Evolutionary conservation across 2,113 vertebrate species (phyloP).

Genomic region (Burhinus bistriatus): DNA sequence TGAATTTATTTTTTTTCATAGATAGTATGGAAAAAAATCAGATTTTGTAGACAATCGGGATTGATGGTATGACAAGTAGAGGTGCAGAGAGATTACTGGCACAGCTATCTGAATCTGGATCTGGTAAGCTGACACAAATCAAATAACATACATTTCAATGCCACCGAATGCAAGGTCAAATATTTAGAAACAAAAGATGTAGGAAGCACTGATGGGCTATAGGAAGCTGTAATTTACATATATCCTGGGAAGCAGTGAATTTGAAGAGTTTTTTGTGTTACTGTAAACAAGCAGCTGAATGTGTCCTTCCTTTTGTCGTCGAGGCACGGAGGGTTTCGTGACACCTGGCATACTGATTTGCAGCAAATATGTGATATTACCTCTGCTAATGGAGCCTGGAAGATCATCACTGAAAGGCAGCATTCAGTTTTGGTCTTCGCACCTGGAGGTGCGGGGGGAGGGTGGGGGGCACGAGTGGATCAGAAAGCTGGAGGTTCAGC

Average conservation of each 20-base stretch:
- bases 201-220: not conserved
- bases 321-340: not conserved
- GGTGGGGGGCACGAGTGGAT: not conserved
- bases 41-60: not conserved
- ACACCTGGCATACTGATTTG: not conserved
- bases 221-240: not conserved
- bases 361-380: not conserved
- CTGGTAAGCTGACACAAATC: not conserved
- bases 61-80: not conserved
- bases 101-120: rapidly evolving
- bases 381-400: too few relatives aligned
- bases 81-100: not conserved
- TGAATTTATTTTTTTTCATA: not conserved
- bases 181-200: not conserved
- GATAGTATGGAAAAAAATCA: not conserved
- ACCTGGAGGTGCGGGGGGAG: too few relatives aligned
- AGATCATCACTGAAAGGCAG: not conserved
- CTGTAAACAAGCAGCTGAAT: not conserved
- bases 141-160: not conserved
- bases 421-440: not conserved
- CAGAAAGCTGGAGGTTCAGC: not conserved
- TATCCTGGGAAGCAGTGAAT: not conserved
- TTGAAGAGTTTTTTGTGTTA: not conserved
- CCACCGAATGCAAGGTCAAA: not conserved
- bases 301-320: not conserved